Percentiles rank a stretch among this genome's conserved stretches.
These are phyloP conservation scores for Archaeoteleia sp. DNA, from an alignment of 2,888 invertebrate species.

Conservation along the genomic window DNA sequence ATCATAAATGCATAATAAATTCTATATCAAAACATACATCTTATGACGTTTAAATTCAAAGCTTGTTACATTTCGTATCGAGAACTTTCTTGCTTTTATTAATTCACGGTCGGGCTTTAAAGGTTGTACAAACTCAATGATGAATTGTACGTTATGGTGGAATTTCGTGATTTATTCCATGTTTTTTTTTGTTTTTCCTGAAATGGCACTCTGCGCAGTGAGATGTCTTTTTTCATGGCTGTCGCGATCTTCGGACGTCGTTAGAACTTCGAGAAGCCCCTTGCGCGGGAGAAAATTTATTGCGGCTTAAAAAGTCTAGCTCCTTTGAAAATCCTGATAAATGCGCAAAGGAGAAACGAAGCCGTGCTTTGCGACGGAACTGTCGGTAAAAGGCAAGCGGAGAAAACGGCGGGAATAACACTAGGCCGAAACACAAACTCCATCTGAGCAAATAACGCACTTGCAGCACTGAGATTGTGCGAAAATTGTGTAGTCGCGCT, in stretches of 20 bases:
- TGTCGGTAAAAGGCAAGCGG: slow-evolving; percentile 50
- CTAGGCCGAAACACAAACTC: slow-evolving; percentile 73
- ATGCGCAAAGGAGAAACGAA: slow-evolving; percentile 74
- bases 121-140: too few species aligned
- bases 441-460: slow-evolving; percentile 59
- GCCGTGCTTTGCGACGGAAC: slow-evolving; percentile 43
- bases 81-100: too few species aligned
- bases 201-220: slow-evolving; percentile 23
- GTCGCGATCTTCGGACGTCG: slow-evolving; percentile 67
- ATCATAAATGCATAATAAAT: too few species aligned
- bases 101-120: too few species aligned
- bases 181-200: slow-evolving; percentile 4
- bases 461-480: slow-evolving; percentile 33
- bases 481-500: slow-evolving; percentile 37
- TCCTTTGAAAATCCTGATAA: slow-evolving; percentile 82
- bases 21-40: too few species aligned
- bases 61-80: too few species aligned
- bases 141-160: too few species aligned
- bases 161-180: too few species aligned
- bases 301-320: slow-evolving; percentile 77
- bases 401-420: slow-evolving; percentile 55
- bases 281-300: slow-evolving; percentile 70
- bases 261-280: slow-evolving; percentile 58
- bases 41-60: too few species aligned
- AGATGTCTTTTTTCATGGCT: slow-evolving; percentile 45